Percentiles rank a stretch among this genome's conserved stretches.
phyloP scores from a whole-genome alignment of 2,797 vertebrate genomes.

The Aphelocoma californica region DNA sequence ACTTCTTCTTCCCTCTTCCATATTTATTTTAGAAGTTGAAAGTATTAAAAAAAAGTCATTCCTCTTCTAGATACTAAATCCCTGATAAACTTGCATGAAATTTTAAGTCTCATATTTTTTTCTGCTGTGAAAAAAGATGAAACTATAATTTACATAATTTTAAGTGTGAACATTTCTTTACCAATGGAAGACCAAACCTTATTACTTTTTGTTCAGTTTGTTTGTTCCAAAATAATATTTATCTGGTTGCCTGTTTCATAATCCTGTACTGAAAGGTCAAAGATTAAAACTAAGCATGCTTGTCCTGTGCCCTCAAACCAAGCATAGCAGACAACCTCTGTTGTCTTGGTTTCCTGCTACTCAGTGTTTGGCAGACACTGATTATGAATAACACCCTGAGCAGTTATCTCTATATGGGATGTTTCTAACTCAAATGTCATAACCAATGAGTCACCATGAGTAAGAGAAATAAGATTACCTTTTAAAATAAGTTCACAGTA shows the following conservation, averaged over 20 bases:
- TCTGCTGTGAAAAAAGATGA: background rate
- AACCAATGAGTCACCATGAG: constrained; percentile 38
- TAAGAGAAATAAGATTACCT: constrained; percentile 43
- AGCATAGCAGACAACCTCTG: background rate
- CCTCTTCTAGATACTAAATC: background rate
- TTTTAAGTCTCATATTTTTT: background rate
- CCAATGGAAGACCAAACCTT: background rate
- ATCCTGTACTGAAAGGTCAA: constrained; percentile 12
- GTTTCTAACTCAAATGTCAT: constrained; percentile 37
- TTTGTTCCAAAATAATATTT: background rate
- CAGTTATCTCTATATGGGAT: constrained; percentile 32
- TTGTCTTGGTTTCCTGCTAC: constrained; percentile 42
- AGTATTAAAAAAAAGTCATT: background rate
- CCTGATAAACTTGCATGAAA: background rate
- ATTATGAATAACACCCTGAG: constrained; percentile 12
- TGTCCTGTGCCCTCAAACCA: background rate
- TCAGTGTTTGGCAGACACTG: constrained; percentile 33
- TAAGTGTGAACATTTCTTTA: background rate
- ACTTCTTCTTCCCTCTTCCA: background rate
- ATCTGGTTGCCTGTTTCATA: background rate
- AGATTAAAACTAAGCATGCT: background rate
- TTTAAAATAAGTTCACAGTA: constrained; percentile 36
- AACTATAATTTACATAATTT: background rate
- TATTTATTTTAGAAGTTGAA: background rate
- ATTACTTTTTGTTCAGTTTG: background rate